A percentile compares a stretch with the other conserved stretches of the same genome.
Evolutionary conservation across 2,113 vertebrate genomes (phyloP).

Genomic region (Albula glossodonta): DNA sequence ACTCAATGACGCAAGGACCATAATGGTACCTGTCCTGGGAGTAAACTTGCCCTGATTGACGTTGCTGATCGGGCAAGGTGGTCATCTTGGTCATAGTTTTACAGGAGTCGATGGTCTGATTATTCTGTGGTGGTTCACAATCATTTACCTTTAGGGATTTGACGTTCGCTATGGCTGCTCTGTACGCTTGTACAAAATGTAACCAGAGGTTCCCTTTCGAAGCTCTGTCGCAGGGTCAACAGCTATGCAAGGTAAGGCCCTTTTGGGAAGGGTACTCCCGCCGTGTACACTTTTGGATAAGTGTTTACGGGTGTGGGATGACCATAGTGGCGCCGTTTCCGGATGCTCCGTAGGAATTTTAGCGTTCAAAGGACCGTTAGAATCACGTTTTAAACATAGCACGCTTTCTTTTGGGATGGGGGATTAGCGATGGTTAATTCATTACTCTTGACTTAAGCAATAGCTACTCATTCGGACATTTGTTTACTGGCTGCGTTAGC

Average conservation of each 20-base stretch:
- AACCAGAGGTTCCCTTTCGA: slow-evolving; percentile 96
- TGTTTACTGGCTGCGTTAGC: background rate
- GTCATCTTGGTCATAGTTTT: background rate
- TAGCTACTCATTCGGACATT: background rate
- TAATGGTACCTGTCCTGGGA: slow-evolving; percentile 12
- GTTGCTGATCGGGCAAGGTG: background rate
- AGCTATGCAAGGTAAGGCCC: slow-evolving; percentile 89
- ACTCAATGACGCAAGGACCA: slow-evolving; percentile 19
- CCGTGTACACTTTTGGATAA: background rate
- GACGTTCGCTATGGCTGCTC: slow-evolving; percentile 57
- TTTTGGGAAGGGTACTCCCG: slow-evolving; percentile 19
- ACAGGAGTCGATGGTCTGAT: background rate
- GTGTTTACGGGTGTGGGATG: background rate
- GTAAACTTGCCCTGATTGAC: slow-evolving; percentile 3
- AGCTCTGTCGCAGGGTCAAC: slow-evolving; percentile 95
- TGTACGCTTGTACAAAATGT: slow-evolving; percentile 96
- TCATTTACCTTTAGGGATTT: background rate
- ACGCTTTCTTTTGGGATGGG: background rate
- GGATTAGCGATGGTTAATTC: background rate
- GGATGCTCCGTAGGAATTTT: background rate
- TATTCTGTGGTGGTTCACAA: background rate
- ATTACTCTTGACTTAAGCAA: background rate
- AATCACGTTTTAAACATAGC: background rate
- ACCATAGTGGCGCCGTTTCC: background rate
- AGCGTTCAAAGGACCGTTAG: background rate